Evolutionary conservation across 1,140 invertebrate species (phyloP), one percentile per base, ranked within the genome.

Genomic region (Lethrus apterus): DNA sequence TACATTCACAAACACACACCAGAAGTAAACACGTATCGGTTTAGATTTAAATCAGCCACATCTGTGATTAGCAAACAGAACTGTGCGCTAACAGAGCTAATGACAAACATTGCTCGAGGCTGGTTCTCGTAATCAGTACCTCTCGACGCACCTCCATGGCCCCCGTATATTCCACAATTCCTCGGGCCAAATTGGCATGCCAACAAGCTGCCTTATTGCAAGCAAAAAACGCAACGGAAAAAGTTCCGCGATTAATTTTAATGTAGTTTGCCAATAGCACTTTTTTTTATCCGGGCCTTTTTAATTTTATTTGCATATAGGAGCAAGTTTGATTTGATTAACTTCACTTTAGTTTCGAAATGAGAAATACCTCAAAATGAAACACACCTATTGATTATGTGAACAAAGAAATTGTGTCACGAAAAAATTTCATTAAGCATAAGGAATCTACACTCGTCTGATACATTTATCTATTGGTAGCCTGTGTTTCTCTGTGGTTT

Each of bases 61-160:
- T 63, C 59, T 63, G 61, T 55, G 56, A 63, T 60, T 62, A 58
- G 58, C 59, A 63, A 63, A 63, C 61, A 63, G 59, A 58, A 60
- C 56, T 51, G 61, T 54, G 61, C 55, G 61, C 52, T 63, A 63
- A 63, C 59, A 54, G 54, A 56, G 52, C 54, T 63, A 63, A 63
- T 63, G 61, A 63, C 59, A 62, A 62, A 63, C 50, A 62, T 35
- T 15, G 59, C 61, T 55, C 38, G 49, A 29, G 54, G 60, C 46
- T 50, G 52, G 47, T 38, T 38, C 35, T 57, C 52, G 59, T 62
- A 63, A 63, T 61, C 61, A 61, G 42, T 33, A 46, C 44, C 43
- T 21, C 36, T 47, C 30, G 35, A n/a, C n/a, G n/a, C n/a, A n/a
- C n/a, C n/a, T n/a, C n/a, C n/a, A n/a, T n/a, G n/a, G n/a, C n/a